A percentile compares a stretch with the other conserved stretches of the same genome.
Evolutionary conservation across 2,113 vertebrate genomes (phyloP).

Genomic region (Tupaia chinensis): DNA sequence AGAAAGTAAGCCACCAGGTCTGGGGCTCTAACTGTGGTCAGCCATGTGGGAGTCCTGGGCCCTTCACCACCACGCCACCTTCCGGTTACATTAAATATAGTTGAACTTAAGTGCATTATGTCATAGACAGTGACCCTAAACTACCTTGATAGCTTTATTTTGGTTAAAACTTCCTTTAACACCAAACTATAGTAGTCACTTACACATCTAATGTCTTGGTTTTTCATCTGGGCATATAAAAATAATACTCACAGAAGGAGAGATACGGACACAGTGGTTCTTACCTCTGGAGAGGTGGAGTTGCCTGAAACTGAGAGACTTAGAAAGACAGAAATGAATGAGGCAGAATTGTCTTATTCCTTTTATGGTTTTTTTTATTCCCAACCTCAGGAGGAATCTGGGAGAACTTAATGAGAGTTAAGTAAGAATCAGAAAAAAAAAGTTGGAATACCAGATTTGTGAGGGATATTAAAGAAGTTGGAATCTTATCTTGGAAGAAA

Average conservation of each 20-base stretch:
- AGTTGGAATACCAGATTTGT: conserved; percentile 50
- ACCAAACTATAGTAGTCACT: background rate
- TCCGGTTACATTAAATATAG: background rate
- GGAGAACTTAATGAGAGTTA: conserved; percentile 62
- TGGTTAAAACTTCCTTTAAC: background rate
- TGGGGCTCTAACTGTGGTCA: too few species aligned
- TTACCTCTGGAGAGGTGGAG: background rate
- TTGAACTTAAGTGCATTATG: background rate
- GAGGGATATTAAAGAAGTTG: conserved; percentile 35
- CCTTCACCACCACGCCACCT: too few species aligned
- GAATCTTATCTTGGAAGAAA: conserved; percentile 53
- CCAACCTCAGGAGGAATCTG: conserved; percentile 27
- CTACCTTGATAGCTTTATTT: background rate
- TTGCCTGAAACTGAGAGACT: background rate
- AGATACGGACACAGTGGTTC: background rate
- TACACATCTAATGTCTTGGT: background rate
- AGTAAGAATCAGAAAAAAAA: conserved; percentile 51
- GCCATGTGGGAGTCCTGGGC: too few species aligned
- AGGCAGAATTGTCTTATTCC: background rate
- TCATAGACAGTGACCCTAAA: background rate
- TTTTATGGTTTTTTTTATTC: background rate
- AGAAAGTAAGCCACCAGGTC: too few species aligned
- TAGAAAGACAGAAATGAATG: background rate
- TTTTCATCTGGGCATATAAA: background rate
- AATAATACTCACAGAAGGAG: background rate